Base-by-base conservation (phyloP, 2,888 invertebrate genomes). In the Pasiphila rectangulata region DNA sequence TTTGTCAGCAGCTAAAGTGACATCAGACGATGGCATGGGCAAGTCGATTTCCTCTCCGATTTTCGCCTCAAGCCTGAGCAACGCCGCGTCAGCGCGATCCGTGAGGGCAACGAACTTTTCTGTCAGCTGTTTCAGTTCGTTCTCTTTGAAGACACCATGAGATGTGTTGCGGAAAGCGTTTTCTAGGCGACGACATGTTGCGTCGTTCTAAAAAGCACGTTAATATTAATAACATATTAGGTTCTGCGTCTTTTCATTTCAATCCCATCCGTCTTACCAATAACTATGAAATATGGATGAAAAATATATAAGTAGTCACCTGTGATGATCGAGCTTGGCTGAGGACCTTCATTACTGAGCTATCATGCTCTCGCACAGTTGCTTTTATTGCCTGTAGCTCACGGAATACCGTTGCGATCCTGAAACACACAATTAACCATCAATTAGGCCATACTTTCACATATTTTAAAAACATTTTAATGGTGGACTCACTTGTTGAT, bases 351-450 rank as follows among this genome's bases (percentile, higher is more conserved):
- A 73, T 73, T 6, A 87, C 77, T 64, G 74, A 81, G 44, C 55
- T 76, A 57, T 87, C 86, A 56, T 88, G 87, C 51, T 69, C 79
- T 20, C 79, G 75, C 58, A 88, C 75, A 16, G 89, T 74, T 29
- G 85, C 83, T 64, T 92, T 90, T 57, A 92, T 83, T 57, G 79
- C 89, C 64, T 90, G 86, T 39, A 92, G 69, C 62, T 91, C 91
- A 51, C 86, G 86, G 62, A 90, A 90, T 60, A 90, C 90, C 10
- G 86, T 80, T 13, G 84, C 79, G 51, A 90, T 90, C 67, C 92
- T 92, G 72, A 46, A 87, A 89, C 17, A 34, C 15, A 17, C 17
- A 9, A 19, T 9, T 9, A 6, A 6, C 5, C 4, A 19, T 32
- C 4, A 32, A 9, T 4, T 9, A 7, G 15, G 5, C n/a, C 13